A percentile compares a stretch with the other conserved stretches of the same genome.
Evolutionary conservation across 2,888 invertebrate species (phyloP).

Genomic region (Drosophila meridiana): DNA sequence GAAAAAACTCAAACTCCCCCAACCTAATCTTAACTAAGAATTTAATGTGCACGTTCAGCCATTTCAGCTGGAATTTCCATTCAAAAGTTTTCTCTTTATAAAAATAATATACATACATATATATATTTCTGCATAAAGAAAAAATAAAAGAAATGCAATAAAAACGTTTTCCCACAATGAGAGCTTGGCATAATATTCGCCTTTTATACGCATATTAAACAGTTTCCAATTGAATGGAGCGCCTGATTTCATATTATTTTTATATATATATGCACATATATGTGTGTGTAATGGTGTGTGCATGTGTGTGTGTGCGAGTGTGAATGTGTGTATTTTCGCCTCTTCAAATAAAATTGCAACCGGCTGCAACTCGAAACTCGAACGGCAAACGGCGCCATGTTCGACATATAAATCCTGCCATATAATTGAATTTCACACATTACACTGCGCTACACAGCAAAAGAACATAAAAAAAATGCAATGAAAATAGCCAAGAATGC

Average conservation of each 20-base stretch:
- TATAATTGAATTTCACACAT: constrained; percentile 79
- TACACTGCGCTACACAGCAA: constrained; percentile 57
- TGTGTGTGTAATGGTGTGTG: constrained; percentile 14
- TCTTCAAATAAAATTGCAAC: constrained; percentile 51
- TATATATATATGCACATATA: constrained; percentile 7
- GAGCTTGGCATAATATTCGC: constrained; percentile 53
- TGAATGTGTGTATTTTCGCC: constrained; percentile 33
- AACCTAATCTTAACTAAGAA: constrained; percentile 10
- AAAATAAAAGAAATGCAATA: constrained; percentile 13
- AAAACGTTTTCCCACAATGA: constrained; percentile 36
- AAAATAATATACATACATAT: background rate
- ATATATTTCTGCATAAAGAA: background rate
- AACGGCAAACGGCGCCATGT: constrained; percentile 57
- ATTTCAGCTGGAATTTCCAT: constrained; percentile 11
- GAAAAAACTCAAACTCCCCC: no score
- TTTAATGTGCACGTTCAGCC: background rate
- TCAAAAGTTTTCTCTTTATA: background rate
- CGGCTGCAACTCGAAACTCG: constrained; percentile 41
- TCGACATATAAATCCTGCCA: constrained; percentile 74
- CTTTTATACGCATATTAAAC: constrained; percentile 76
- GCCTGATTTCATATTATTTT: constrained; percentile 68
- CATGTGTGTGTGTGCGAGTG: constrained; percentile 15
- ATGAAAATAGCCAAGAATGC: constrained; percentile 53
- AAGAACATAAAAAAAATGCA: constrained; percentile 17
- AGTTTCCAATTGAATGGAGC: constrained; percentile 72